Percentiles rank a stretch among this genome's conserved stretches.
Evolutionary conservation across 2,113 vertebrate species (phyloP).

Genomic region (Platysternon megacephalum): DNA sequence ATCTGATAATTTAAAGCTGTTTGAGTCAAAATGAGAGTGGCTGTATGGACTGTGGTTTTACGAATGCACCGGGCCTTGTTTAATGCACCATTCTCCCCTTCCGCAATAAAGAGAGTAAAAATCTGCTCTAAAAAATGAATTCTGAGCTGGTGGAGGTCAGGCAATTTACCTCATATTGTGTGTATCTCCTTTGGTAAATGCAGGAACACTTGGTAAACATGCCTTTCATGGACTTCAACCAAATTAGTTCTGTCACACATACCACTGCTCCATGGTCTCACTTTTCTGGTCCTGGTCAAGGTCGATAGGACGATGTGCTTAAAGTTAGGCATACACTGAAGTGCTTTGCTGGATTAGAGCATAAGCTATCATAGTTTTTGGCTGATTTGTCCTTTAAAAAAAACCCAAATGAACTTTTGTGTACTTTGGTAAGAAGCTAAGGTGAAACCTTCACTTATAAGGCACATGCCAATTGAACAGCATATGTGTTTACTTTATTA

Average conservation of each 20-base stretch:
- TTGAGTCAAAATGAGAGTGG: not conserved
- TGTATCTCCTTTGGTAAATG: rapidly evolving
- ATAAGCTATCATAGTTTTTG: not conserved
- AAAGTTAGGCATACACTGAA: not conserved
- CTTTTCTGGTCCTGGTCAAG: not conserved
- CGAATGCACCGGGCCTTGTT: not conserved
- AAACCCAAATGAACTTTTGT: rapidly evolving
- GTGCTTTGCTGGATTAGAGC: not conserved
- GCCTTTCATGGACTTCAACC: not conserved
- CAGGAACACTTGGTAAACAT: not conserved
- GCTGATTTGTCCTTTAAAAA: not conserved
- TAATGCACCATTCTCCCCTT: not conserved
- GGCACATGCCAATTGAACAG: not conserved
- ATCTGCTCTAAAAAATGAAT: not conserved
- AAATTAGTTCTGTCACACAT: not conserved
- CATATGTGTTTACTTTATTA: not conserved
- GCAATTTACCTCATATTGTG: not conserved
- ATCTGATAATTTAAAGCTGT: slow-evolving; percentile 48
- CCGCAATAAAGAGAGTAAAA: not conserved
- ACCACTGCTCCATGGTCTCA: not conserved
- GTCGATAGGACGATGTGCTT: not conserved
- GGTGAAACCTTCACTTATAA: not conserved
- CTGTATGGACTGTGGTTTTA: not conserved
- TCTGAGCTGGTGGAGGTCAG: not conserved
- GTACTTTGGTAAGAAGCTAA: not conserved